These are phyloP conservation scores for Drepana arcuata DNA, from an alignment of 1,140 invertebrate genomes.

Conservation along the genomic window DNA sequence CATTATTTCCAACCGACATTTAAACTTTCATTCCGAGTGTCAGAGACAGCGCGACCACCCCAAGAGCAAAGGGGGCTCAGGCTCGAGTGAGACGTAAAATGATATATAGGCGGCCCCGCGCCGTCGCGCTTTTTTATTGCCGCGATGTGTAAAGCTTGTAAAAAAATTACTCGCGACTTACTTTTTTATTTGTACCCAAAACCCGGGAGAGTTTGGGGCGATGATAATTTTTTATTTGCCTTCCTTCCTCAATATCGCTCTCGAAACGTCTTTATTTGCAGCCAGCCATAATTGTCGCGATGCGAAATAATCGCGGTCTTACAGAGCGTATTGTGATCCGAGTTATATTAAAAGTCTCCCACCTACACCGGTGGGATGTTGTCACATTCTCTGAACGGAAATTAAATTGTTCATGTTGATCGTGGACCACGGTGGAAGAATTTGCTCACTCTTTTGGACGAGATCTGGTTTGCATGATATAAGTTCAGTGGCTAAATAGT, in stretches of 20 bases:
- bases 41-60: conserved; percentile 15
- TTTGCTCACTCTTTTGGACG: too few species aligned
- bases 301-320: conserved; percentile 20
- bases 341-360: too few species aligned
- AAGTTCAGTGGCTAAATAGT: too few species aligned
- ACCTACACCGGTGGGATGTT: too few species aligned
- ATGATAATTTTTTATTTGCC: conserved; percentile 51
- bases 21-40: conserved; percentile 49
- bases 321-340: too few species aligned
- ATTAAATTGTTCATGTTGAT: too few species aligned
- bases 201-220: conserved; percentile 24
- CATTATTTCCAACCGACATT: conserved; percentile 36
- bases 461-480: too few species aligned
- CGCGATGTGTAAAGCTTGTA: conserved; percentile 48
- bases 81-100: conserved; percentile 23
- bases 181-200: conserved; percentile 37
- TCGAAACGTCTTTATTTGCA: conserved; percentile 31
- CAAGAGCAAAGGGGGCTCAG: conserved; percentile 13
- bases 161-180: conserved; percentile 58
- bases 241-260: conserved; percentile 27
- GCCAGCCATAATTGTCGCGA: conserved; percentile 22
- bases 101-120: conserved; percentile 41
- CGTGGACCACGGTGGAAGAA: too few species aligned
- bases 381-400: too few species aligned
- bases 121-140: conserved; percentile 45